Base-by-base conservation (phyloP, 2,113 vertebrate species). In the Semnornis frantzii region DNA sequence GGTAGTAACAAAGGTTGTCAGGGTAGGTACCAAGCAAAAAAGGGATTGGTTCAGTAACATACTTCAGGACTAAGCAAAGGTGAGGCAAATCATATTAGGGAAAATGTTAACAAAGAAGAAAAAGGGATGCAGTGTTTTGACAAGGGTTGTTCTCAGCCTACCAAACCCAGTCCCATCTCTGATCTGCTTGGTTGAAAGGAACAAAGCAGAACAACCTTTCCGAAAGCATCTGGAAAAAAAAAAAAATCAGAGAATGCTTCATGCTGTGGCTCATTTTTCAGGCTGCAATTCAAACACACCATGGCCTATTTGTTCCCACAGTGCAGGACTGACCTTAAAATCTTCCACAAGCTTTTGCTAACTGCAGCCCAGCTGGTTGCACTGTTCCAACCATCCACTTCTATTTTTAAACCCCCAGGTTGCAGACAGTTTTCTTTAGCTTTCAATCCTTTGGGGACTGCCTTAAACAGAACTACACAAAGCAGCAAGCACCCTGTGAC, bases 321-420 rank as follows among this genome's bases (percentile, higher is more conserved):
- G 94, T 50, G 94, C 72, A 72, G 28, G n/a, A 28, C 65, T 95
- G 94, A 96, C 91, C 96, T 94, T 69, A 54, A 69, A 91, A 90
- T 85, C 69, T 9, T 33, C 64, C 89, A 44, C 0, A 3, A 94
- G 85, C 63, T 44, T 79, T 83, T 85, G 34, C 79, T 72, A 64
- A 24, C 60, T 95, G 75, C 82, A 85, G 64, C 60, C 79, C 93
- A 93, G 94, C 85, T 94, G 92, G 42, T 15, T 57, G 71, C 82
- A 87, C 15, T 1, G 2, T 81, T 85, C 84, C 87, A 89, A 72
- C 82, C 84, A 80, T 92, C 93, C 71, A 82, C 76, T 78, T 30
- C 89, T 96, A 95, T 96, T 93, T 96, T 95, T 95, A 85, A 93
- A 85, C 12, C 37, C 62, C 72, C 85, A 94, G 94, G 89, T 95